phyloP scores from a whole-genome alignment of 2,113 vertebrate genomes.

The Polypterus bichir region DNA sequence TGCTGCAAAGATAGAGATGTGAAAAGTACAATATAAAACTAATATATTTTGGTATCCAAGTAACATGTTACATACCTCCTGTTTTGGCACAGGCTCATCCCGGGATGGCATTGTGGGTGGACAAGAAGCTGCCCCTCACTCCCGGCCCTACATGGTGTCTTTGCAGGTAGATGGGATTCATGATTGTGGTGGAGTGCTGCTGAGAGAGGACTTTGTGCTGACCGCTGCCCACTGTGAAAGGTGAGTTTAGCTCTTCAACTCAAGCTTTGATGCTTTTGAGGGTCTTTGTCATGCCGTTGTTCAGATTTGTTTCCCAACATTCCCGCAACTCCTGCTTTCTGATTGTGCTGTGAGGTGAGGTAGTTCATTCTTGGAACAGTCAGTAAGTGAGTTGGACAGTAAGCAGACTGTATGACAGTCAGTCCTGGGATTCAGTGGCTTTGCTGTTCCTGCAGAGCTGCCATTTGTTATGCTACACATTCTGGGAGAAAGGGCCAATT shows the following conservation, averaged over 20 bases:
- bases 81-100: conserved; percentile 14
- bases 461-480: too few species aligned
- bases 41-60: not conserved
- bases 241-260: not conserved
- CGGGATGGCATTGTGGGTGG: conserved; percentile 46
- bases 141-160: conserved; percentile 37
- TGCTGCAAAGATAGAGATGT: too few species aligned
- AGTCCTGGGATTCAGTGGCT: not conserved
- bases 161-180: conserved; percentile 24
- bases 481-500: too few species aligned
- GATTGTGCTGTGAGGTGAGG: not conserved
- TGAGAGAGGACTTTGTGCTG: conserved; percentile 47
- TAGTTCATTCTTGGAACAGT: not conserved
- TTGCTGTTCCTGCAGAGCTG: not conserved
- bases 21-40: too few species aligned
- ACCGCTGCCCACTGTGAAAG: conserved; percentile 45
- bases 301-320: not conserved
- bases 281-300: too few species aligned
- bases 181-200: conserved; percentile 45
- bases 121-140: conserved; percentile 33
- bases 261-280: not conserved
- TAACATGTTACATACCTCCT: not conserved
- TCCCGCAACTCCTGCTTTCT: not conserved
- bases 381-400: not conserved
- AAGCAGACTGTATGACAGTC: not conserved